Evolutionary conservation across 1,140 invertebrate genomes (phyloP), one percentile per base, ranked within the genome.

Genomic region (Coelopa frigida): DNA sequence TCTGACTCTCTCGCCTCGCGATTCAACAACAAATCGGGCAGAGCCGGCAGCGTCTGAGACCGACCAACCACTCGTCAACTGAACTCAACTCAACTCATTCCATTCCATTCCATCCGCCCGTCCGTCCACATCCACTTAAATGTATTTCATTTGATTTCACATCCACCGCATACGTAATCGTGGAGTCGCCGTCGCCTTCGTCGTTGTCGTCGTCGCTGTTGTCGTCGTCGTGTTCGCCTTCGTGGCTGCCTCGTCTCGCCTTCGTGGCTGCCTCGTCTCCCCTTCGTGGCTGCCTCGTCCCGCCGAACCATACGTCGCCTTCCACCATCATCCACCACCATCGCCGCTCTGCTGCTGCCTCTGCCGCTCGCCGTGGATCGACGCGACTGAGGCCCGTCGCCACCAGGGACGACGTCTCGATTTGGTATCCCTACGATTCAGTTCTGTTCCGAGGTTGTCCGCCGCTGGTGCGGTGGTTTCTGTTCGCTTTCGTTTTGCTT

Each of bases 401-500:
- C 21, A 41, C 29, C 39, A 41, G 39, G 39, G 39, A 41, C 39
- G 29, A 11, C 11, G 35, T 42, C 14, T 33, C 10, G 6, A 35
- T 14, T 44, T 44, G 8, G 31, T 44, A 35, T 44, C 43, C 43
- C 43, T 33, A 22, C 43, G 29, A 33, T 44, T 44, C 43, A 44
- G 29, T 44, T 23, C 29, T 17, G 31, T 36, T 44, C 26, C 43
- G 43, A 33, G 43, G 43, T 44, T 44, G 43, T 44, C 26, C 31
- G 43, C 43, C 43, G 31, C 43, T 44, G 43, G 43, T 44, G 43
- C 29, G 29, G 31, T 22, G 31, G 31, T 33, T 33, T 33, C 17
- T 29, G n/a, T n/a, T n/a, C n/a, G n/a, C n/a, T n/a, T n/a, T n/a
- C n/a, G n/a, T n/a, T n/a, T n/a, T n/a, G n/a, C n/a, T n/a, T n/a